phyloP scores from a whole-genome alignment of 2,888 invertebrate genomes.

The Epiblema foenella region DNA sequence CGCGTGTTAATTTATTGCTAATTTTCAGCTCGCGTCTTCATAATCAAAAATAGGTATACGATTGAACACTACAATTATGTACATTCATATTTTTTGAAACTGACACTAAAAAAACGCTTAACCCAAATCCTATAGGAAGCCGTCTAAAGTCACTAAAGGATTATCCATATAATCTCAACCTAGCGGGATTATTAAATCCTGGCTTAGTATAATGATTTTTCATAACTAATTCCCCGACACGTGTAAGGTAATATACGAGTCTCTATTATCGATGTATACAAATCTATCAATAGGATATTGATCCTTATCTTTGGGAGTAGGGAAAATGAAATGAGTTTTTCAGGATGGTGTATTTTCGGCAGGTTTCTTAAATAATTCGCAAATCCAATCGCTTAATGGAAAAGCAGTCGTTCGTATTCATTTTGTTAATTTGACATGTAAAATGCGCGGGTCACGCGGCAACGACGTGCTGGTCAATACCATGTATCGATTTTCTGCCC shows the following conservation, averaged over 20 bases:
- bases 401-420: constrained; percentile 12
- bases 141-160: constrained; percentile 53
- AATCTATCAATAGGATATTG: constrained; percentile 24
- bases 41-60: constrained; percentile 43
- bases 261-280: constrained; percentile 24
- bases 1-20: constrained; percentile 65
- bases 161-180: constrained; percentile 65
- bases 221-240: constrained; percentile 48
- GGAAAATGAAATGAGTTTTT: constrained; percentile 35
- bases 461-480: constrained; percentile 37
- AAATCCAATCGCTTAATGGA: constrained; percentile 35
- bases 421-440: constrained; percentile 29
- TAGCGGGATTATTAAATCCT: constrained; percentile 64
- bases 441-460: constrained; percentile 33
- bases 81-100: constrained; percentile 43
- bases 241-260: constrained; percentile 17
- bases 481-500: constrained; percentile 42
- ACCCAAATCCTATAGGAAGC: constrained; percentile 63
- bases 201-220: constrained; percentile 61
- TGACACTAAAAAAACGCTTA: constrained; percentile 45
- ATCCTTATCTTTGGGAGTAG: constrained; percentile 23
- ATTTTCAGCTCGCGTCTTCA: constrained; percentile 55
- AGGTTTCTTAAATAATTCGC: constrained; percentile 10
- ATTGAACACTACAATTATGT: too few species aligned
- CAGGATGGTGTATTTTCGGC: constrained; percentile 13